Evolutionary conservation across 2,113 vertebrate genomes (phyloP).

Genomic region (Zingel zingel): DNA sequence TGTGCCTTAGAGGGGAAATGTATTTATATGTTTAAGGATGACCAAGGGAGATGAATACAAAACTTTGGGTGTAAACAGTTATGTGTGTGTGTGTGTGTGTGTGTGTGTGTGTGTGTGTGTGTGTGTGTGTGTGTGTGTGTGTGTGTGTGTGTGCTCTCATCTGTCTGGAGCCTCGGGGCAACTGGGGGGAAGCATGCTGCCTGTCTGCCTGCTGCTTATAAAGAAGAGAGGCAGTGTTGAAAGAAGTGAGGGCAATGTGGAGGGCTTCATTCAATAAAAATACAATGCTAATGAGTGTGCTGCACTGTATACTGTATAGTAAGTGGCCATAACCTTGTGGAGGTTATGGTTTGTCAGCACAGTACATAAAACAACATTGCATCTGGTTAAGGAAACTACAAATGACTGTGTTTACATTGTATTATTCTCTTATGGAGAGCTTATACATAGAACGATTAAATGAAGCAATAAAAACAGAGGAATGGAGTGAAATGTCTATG

Average conservation of each 20-base stretch:
- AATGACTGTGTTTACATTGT: neutral
- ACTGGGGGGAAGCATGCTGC: conserved; percentile 33
- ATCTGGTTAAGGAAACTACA: neutral
- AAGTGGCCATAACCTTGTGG: conserved; percentile 1
- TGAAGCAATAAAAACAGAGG: neutral
- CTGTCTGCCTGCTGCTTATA: conserved; percentile 50
- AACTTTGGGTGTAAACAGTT: conserved; percentile 18
- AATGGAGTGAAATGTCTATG: conserved; percentile 9
- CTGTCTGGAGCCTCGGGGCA: conserved; percentile 68
- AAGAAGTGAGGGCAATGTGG: conserved; percentile 37
- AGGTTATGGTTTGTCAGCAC: neutral
- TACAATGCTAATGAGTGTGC: conserved; percentile 26
- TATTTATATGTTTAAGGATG: conserved; percentile 25
- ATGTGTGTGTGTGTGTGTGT: neutral
- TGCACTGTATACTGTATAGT: neutral
- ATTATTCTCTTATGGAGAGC: no score
- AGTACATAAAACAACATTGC: neutral
- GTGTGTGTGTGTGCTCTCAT: conserved; percentile 32
- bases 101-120: conserved; percentile 13
- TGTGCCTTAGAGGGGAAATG: neutral
- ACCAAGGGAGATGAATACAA: conserved; percentile 11
- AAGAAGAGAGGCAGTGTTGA: conserved; percentile 51
- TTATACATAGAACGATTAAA: neutral
- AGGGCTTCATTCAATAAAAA: conserved; percentile 33
- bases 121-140: neutral